Evolutionary conservation across 2,113 vertebrate species (phyloP).

Genomic region (Seriola dumerili): DNA sequence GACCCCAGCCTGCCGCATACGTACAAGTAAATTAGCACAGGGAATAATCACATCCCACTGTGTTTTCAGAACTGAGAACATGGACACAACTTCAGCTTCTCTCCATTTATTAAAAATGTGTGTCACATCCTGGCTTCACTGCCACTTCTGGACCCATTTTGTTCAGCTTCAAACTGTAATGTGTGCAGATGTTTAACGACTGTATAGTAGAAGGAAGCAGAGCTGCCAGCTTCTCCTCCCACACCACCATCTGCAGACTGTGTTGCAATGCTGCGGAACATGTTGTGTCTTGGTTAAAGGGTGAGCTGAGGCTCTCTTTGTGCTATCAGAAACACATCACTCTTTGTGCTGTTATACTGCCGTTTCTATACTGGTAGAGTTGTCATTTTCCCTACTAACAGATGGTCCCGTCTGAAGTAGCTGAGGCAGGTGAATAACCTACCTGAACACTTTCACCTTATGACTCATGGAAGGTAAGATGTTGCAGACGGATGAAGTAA

Average conservation of each 20-base stretch:
- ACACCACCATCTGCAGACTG: background rate
- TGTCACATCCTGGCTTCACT: background rate
- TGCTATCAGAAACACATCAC: background rate
- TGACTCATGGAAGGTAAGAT: too few species aligned
- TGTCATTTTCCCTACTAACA: background rate
- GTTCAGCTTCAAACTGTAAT: background rate
- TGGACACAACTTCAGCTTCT: background rate
- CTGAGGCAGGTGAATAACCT: background rate
- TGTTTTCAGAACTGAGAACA: slow-evolving; percentile 6
- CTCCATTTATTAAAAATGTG: background rate
- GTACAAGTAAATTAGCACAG: background rate
- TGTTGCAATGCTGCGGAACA: background rate
- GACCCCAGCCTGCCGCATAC: background rate
- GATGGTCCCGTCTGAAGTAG: too few species aligned
- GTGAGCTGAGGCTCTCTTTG: background rate
- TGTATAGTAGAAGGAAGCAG: background rate
- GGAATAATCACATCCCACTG: slow-evolving; percentile 4
- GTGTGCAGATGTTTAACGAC: background rate
- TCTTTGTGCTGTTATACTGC: background rate
- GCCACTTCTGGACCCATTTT: background rate
- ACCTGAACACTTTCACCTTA: too few species aligned
- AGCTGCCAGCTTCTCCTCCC: background rate
- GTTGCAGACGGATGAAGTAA: too few species aligned
- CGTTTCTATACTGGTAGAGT: too few species aligned
- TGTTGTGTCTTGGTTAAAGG: background rate